Conservation (phyloP, 2,113 vertebrate genomes). For the Gulo gulo region DNA sequence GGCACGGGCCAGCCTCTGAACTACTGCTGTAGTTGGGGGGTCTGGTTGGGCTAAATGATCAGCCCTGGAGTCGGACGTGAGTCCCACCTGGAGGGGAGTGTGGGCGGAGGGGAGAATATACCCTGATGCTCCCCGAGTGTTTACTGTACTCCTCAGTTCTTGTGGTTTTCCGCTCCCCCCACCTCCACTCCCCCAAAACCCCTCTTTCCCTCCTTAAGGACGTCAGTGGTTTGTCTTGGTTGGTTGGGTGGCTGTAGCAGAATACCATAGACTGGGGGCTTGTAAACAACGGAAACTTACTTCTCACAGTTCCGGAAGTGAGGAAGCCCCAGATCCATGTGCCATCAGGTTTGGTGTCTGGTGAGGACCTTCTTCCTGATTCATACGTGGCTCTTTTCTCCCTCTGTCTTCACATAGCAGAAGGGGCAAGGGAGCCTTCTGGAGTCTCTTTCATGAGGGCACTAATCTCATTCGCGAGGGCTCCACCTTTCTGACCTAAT, state of each 20-base stretch:
- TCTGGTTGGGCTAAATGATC: background rate
- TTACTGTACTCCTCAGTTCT: background rate
- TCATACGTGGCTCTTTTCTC: no score
- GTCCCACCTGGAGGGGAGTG: no score
- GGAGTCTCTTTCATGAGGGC: background rate
- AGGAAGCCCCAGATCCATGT: background rate
- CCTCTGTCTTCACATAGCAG: background rate
- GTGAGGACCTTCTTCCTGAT: background rate
- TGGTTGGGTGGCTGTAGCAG: background rate
- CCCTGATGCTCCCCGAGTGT: background rate
- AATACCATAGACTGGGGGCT: background rate
- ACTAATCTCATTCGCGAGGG: background rate
- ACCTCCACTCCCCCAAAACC: accelerated
- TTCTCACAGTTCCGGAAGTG: background rate
- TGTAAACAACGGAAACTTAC: background rate
- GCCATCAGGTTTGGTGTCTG: background rate
- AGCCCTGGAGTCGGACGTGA: background rate
- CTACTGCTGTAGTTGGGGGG: accelerated
- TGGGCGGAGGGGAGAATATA: background rate
- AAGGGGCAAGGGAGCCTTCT: background rate
- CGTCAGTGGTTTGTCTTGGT: background rate
- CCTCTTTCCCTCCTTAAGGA: background rate
- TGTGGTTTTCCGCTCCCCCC: background rate
- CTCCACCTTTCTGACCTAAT: no score
- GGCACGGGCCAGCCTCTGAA: background rate